Conservation (phyloP, 2,797 vertebrate species). For the Sphenodon punctatus region DNA sequence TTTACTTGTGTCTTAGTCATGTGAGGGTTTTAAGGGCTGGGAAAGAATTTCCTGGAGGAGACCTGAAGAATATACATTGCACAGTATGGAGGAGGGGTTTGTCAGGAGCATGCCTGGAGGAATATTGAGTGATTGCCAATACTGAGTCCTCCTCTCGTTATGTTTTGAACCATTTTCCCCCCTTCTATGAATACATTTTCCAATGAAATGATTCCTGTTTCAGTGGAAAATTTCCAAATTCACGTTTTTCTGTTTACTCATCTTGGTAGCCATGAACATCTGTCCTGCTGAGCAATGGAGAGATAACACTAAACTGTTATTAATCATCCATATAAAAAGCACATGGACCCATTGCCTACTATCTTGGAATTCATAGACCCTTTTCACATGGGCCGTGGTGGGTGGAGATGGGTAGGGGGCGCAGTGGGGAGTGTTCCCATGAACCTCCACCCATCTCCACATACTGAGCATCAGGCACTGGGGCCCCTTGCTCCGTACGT, state of each 20-base stretch:
- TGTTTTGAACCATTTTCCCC: neutral
- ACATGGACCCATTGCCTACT: neutral
- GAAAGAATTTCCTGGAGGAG: neutral
- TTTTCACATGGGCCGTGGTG: no score
- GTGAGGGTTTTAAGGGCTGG: neutral
- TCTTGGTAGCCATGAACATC: neutral
- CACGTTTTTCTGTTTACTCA: accelerated
- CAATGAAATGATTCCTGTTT: neutral
- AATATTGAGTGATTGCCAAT: neutral
- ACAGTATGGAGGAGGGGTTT: neutral
- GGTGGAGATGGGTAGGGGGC: no score
- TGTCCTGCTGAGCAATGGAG: accelerated
- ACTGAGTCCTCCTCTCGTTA: neutral
- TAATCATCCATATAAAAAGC: neutral
- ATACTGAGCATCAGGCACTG: no score
- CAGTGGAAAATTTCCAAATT: neutral
- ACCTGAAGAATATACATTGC: neutral
- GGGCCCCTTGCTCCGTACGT: no score
- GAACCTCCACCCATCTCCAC: no score
- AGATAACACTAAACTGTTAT: neutral
- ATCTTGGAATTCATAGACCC: neutral
- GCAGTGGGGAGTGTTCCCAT: no score
- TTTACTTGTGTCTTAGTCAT: neutral
- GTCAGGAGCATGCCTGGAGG: neutral
- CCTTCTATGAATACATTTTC: neutral